phyloP scores from a whole-genome alignment of 2,797 vertebrate genomes.

The Mus spretus region DNA sequence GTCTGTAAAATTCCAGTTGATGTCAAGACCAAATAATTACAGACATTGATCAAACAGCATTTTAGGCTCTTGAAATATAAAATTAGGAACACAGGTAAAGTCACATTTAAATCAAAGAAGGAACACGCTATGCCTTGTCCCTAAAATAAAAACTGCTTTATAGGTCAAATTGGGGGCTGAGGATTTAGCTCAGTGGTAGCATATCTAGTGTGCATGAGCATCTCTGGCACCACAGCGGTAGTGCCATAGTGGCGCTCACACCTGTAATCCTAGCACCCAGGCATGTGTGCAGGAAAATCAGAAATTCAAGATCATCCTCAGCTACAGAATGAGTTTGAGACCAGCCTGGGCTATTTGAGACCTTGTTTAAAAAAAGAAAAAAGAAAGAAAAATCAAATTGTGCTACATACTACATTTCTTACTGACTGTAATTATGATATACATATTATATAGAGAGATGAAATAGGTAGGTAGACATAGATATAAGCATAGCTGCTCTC shows the following conservation, averaged over 20 bases:
- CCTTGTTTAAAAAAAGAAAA: neutral
- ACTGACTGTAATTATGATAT: neutral
- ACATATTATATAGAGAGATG: neutral
- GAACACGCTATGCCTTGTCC: neutral
- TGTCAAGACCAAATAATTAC: conserved; percentile 1
- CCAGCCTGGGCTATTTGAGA: neutral
- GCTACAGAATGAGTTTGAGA: neutral
- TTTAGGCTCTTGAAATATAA: conserved; percentile 55
- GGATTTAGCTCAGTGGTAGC: neutral
- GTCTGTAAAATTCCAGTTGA: conserved; percentile 52
- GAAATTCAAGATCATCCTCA: neutral
- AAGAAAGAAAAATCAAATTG: neutral
- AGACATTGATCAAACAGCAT: conserved; percentile 22
- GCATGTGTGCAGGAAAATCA: too few species aligned
- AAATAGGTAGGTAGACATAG: neutral
- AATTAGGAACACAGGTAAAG: conserved; percentile 25
- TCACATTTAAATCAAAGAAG: conserved; percentile 55
- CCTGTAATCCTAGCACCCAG: neutral
- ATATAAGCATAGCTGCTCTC: neutral
- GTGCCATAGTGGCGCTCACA: neutral
- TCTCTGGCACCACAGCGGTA: neutral
- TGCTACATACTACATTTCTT: neutral
- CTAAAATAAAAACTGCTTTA: conserved; percentile 24
- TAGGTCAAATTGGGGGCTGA: neutral
- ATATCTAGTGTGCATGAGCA: neutral